Evolutionary conservation across 2,888 invertebrate genomes (phyloP).

Genomic region (Rhopalosiphum nymphaeae): DNA sequence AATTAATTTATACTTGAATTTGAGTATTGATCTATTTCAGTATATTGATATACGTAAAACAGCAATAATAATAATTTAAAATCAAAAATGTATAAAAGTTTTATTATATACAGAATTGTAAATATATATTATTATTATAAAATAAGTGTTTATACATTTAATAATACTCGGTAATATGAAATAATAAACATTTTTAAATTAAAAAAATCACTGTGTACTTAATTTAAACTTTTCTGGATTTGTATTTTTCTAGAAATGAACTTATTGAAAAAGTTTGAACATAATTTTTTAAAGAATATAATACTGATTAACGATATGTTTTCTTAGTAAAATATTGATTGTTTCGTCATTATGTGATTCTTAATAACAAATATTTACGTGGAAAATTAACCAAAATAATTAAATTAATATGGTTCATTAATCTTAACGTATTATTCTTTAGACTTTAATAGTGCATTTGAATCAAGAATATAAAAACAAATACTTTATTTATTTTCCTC

Average conservation of each 20-base stretch:
- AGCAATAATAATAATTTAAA: neutral
- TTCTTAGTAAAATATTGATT: neutral
- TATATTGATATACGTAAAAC: neutral
- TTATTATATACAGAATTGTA: neutral
- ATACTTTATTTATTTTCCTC: neutral
- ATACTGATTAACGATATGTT: neutral
- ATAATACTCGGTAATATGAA: neutral
- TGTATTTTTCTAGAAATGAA: neutral
- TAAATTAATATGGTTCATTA: neutral
- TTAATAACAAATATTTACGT: neutral
- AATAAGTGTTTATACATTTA: neutral
- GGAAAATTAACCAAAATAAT: neutral
- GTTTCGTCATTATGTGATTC: neutral
- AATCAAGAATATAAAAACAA: neutral
- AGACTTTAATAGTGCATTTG: too few relatives aligned
- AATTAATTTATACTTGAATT: neutral
- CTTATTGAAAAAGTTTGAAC: neutral
- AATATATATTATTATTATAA: neutral
- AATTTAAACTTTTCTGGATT: neutral
- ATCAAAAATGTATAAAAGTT: neutral
- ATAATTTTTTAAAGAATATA: neutral
- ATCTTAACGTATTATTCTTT: neutral
- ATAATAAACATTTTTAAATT: neutral
- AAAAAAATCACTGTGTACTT: neutral
- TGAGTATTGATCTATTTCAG: neutral